phyloP scores from a whole-genome alignment of 2,888 invertebrate species.

The Hemistola chrysoprasaria region DNA sequence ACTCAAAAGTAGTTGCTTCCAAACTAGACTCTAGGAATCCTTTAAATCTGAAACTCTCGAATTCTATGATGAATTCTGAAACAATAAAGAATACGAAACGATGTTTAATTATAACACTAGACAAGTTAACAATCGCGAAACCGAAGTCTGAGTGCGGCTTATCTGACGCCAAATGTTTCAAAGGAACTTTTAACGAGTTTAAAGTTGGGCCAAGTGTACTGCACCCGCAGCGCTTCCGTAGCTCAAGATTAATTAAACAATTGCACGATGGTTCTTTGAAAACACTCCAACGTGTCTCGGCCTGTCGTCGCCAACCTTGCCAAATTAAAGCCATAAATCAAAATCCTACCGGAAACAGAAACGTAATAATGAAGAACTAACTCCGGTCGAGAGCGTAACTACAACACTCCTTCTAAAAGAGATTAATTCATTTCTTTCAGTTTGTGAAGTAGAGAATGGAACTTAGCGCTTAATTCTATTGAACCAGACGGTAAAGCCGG shows the following conservation, averaged over 20 bases:
- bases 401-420: slow-evolving; percentile 40
- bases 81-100: slow-evolving; percentile 46
- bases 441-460: slow-evolving; percentile 25
- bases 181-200: slow-evolving; percentile 82
- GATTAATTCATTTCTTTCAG: slow-evolving; percentile 57
- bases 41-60: too few relatives aligned
- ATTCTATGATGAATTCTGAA: slow-evolving; percentile 13
- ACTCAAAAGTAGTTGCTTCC: too few relatives aligned
- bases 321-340: slow-evolving; percentile 82
- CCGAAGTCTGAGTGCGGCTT: slow-evolving; percentile 77
- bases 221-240: slow-evolving; percentile 70
- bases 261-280: slow-evolving; percentile 80
- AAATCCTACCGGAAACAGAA: slow-evolving; percentile 75
- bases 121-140: slow-evolving; percentile 78
- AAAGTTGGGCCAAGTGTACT: slow-evolving; percentile 79
- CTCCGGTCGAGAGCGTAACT: slow-evolving; percentile 49
- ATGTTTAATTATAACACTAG: slow-evolving; percentile 77
- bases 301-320: slow-evolving; percentile 79
- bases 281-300: slow-evolving; percentile 81
- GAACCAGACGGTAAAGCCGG: slow-evolving; percentile 28
- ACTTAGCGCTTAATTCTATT: slow-evolving; percentile 28
- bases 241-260: slow-evolving; percentile 82
- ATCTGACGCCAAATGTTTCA: slow-evolving; percentile 81
- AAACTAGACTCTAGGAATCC: too few relatives aligned
- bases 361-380: slow-evolving; percentile 74